Evolutionary conservation across 2,797 vertebrate species (phyloP).

Genomic region (Capromys pilorides): DNA sequence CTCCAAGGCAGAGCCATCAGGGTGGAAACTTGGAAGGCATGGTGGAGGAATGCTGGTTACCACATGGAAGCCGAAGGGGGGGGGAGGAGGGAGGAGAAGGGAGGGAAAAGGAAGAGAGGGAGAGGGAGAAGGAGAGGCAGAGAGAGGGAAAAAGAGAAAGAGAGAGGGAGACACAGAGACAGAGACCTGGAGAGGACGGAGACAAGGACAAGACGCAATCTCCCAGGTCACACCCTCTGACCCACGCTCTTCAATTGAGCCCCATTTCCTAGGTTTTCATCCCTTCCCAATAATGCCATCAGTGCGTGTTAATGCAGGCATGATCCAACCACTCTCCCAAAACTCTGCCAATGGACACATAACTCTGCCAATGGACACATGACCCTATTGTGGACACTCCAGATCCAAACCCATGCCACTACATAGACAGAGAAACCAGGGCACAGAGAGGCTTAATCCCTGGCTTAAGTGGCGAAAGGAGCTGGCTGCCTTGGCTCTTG

Average conservation of each 20-base stretch:
- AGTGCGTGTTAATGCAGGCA: background rate
- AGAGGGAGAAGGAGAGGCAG: background rate
- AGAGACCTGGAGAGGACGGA: background rate
- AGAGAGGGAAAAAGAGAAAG: background rate
- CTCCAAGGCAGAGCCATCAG: background rate
- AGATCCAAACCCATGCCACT: background rate
- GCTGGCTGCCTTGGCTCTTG: background rate
- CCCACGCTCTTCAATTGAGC: background rate
- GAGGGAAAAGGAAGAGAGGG: no score
- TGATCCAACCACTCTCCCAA: background rate
- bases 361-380: background rate
- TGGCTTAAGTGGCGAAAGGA: background rate
- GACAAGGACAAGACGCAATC: background rate
- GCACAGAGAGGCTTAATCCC: background rate
- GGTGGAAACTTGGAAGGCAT: background rate
- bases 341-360: background rate
- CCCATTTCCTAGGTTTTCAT: background rate
- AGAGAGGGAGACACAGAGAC: background rate
- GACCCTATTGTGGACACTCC: background rate
- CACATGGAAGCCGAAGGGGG: background rate
- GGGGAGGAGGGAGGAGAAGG: no score
- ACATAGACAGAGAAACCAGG: background rate
- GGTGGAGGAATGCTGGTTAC: background rate
- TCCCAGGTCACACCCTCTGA: background rate
- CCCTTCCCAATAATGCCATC: background rate